phyloP scores from a whole-genome alignment of 2,888 invertebrate species.

The Ophion ellenae region DNA sequence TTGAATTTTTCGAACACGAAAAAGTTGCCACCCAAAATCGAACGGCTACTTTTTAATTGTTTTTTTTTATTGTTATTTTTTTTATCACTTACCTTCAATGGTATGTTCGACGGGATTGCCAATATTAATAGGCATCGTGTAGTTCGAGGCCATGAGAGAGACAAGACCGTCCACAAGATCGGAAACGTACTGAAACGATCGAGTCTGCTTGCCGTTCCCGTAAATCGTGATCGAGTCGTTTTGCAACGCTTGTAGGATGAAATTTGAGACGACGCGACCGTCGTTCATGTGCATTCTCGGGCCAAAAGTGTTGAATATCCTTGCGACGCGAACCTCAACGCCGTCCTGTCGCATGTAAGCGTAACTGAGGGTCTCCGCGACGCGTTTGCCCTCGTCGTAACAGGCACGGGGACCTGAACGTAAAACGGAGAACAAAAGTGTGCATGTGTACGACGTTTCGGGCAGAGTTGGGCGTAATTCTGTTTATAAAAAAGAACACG shows the following conservation, averaged over 20 bases:
- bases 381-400: conserved; percentile 99
- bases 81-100: conserved; percentile 88
- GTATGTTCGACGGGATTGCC: conserved; percentile 99
- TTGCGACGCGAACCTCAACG: conserved; percentile 96
- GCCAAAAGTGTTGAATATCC: conserved; percentile 99
- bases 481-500: no score
- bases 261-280: conserved; percentile 99
- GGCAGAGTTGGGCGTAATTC: no score
- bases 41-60: not conserved
- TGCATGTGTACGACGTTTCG: no score
- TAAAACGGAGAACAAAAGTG: not conserved
- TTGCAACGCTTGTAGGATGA: conserved; percentile 97
- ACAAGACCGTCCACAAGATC: conserved; percentile 98
- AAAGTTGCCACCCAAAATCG: not conserved
- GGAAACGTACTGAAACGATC: conserved; percentile 99
- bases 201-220: conserved; percentile 94
- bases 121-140: conserved; percentile 96
- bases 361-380: conserved; percentile 97
- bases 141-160: conserved; percentile 96
- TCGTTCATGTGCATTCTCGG: conserved; percentile 99
- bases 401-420: conserved; percentile 94
- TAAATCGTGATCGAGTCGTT: conserved; percentile 96
- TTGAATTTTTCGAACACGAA: not conserved
- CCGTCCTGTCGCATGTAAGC: conserved; percentile 99
- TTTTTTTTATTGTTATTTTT: conserved; percentile 10